These are phyloP conservation scores for Hipposideros armiger DNA, from an alignment of 2,113 vertebrate genomes.

Conservation along the genomic window DNA sequence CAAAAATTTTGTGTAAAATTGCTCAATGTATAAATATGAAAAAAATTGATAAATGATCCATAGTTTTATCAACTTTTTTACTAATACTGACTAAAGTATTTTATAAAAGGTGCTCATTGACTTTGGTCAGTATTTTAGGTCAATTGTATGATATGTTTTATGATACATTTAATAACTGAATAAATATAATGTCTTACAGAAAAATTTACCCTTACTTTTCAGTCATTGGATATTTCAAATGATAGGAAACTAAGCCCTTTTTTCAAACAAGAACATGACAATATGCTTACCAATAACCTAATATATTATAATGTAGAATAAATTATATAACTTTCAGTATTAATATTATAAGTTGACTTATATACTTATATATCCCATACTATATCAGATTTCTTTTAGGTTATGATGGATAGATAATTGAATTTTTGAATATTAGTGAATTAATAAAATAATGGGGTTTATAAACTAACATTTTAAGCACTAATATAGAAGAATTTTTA, in stretches of 20 bases:
- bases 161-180: not conserved
- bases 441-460: not conserved
- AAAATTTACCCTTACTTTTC: not conserved
- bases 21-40: not conserved
- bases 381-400: not conserved
- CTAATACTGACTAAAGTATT: not conserved
- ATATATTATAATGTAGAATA: not conserved
- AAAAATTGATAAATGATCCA: not conserved
- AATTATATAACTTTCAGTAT: not conserved
- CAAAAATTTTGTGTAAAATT: constrained; percentile 29
- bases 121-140: not conserved
- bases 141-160: not conserved
- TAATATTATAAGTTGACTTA: not conserved
- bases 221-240: not conserved
- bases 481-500: not conserved
- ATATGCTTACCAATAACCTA: not conserved
- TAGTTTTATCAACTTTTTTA: not conserved
- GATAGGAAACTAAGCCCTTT: not conserved
- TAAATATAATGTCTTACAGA: not conserved
- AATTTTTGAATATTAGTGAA: not conserved
- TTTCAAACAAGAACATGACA: not conserved
- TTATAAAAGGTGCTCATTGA: not conserved
- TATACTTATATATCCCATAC: not conserved
- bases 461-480: not conserved
- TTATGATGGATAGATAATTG: not conserved